Percentiles rank a stretch among this genome's conserved stretches.
phyloP scores from a whole-genome alignment of 2,888 invertebrate genomes.

The Xestia xanthographa region DNA sequence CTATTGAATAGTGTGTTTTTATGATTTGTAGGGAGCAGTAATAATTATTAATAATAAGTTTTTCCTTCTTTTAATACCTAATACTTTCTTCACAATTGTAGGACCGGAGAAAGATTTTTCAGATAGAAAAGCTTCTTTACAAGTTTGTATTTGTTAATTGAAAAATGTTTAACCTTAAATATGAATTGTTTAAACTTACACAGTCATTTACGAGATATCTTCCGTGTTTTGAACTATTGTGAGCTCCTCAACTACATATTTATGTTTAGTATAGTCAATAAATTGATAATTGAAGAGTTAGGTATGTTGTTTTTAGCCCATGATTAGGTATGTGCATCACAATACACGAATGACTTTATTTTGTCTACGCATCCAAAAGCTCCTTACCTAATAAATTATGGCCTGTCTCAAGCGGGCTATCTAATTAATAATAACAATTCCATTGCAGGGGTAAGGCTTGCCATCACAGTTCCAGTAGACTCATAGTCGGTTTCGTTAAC shows the following conservation, averaged over 20 bases:
- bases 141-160: neutral
- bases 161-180: neutral
- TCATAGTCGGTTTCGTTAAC: slow-evolving; percentile 62
- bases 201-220: too few species aligned
- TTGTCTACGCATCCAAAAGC: neutral
- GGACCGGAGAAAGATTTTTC: neutral
- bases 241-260: too few species aligned
- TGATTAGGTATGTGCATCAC: neutral
- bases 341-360: neutral
- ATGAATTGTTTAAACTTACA: neutral
- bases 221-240: too few species aligned
- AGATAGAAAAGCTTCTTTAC: neutral
- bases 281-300: too few species aligned
- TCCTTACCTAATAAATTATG: slow-evolving; percentile 8
- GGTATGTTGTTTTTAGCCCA: too few species aligned
- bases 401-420: slow-evolving; percentile 5
- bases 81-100: neutral
- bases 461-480: slow-evolving; percentile 37
- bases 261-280: too few species aligned
- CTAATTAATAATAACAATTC: slow-evolving; percentile 41
- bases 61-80: neutral
- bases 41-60: neutral
- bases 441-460: slow-evolving; percentile 37
- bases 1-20: neutral
- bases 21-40: neutral